phyloP scores from a whole-genome alignment of 92 coral and sea anemone species.

The Epizoanthus rinbou region DNA sequence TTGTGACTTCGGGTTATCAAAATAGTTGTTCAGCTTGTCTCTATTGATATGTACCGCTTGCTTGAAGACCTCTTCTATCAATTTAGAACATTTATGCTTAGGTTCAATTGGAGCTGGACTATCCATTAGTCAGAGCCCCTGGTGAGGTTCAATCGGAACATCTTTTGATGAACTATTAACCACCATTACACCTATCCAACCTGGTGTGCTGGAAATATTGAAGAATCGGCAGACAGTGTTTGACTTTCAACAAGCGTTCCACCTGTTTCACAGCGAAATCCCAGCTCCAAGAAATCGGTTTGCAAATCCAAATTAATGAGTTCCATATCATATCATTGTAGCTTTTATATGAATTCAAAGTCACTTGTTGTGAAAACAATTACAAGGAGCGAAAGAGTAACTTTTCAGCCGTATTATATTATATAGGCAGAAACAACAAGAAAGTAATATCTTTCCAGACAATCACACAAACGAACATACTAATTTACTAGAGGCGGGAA shows the following conservation, averaged over 20 bases:
- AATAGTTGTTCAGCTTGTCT: slow-evolving; percentile 36
- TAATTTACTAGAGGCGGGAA: slow-evolving; percentile 55
- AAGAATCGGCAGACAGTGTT: slow-evolving; percentile 16
- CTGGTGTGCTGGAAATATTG: slow-evolving; percentile 36
- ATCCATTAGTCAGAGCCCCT: slow-evolving; percentile 28
- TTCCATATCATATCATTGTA: neutral
- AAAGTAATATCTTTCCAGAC: slow-evolving; percentile 47
- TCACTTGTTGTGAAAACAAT: slow-evolving; percentile 45
- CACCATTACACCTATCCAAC: slow-evolving; percentile 17
- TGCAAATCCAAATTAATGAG: too few relatives aligned
- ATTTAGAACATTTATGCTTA: slow-evolving; percentile 12
- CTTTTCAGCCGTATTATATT: slow-evolving; percentile 49
- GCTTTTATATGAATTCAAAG: neutral
- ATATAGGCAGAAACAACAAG: slow-evolving; percentile 47
- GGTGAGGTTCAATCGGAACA: slow-evolving; percentile 39
- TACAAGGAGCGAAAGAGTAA: slow-evolving; percentile 36
- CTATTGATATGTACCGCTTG: slow-evolving; percentile 10
- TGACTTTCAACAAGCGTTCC: slow-evolving; percentile 10
- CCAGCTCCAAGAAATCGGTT: neutral
- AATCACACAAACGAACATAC: slow-evolving; percentile 49
- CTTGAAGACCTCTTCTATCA: slow-evolving; percentile 1
- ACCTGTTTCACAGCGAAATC: slow-evolving; percentile 23
- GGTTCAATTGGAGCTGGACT: slow-evolving; percentile 15
- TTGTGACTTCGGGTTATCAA: slow-evolving; percentile 27
- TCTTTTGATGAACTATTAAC: slow-evolving; percentile 40